phyloP scores from a whole-genome alignment of 2,888 invertebrate genomes.

The Cheilosia grossa region DNA sequence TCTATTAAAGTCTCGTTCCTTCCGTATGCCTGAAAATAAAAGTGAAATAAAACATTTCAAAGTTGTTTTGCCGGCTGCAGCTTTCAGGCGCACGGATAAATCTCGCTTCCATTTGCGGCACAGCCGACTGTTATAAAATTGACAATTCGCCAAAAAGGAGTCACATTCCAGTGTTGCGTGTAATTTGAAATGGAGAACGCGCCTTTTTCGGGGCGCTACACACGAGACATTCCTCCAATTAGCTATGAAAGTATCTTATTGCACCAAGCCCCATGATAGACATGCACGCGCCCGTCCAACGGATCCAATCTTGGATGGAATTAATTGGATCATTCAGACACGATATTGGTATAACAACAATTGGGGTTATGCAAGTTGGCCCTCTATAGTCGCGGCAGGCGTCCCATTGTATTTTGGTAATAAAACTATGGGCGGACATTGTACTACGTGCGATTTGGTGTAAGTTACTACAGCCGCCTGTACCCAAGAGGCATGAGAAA shows the following conservation, averaged over 20 bases:
- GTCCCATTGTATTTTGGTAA: not conserved
- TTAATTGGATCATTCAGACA: constrained; percentile 43
- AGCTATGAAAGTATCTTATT: constrained; percentile 15
- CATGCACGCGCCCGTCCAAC: constrained; percentile 10
- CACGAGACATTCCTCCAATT: constrained; percentile 39
- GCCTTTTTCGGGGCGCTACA: constrained; percentile 24
- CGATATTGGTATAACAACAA: constrained; percentile 16
- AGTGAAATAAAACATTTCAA: too few relatives aligned
- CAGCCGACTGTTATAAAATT: constrained; percentile 6
- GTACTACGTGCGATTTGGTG: not conserved
- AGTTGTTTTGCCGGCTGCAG: too few relatives aligned
- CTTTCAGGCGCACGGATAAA: not conserved
- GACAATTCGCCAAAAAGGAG: constrained; percentile 7
- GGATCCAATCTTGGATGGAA: constrained; percentile 11
- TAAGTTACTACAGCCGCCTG: constrained; percentile 9
- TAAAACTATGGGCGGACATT: constrained; percentile 19
- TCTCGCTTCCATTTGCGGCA: constrained; percentile 11
- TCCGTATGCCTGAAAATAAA: not conserved
- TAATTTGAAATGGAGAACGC: constrained; percentile 25
- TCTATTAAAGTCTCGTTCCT: too few relatives aligned
- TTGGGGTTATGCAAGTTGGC: constrained; percentile 18
- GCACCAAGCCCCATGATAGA: constrained; percentile 33
- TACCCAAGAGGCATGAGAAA: constrained; percentile 4
- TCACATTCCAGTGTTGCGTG: constrained; percentile 3
- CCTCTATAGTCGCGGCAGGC: constrained; percentile 21